phyloP scores from a whole-genome alignment of 2,113 vertebrate genomes.

The Vulpes ferrilata region DNA sequence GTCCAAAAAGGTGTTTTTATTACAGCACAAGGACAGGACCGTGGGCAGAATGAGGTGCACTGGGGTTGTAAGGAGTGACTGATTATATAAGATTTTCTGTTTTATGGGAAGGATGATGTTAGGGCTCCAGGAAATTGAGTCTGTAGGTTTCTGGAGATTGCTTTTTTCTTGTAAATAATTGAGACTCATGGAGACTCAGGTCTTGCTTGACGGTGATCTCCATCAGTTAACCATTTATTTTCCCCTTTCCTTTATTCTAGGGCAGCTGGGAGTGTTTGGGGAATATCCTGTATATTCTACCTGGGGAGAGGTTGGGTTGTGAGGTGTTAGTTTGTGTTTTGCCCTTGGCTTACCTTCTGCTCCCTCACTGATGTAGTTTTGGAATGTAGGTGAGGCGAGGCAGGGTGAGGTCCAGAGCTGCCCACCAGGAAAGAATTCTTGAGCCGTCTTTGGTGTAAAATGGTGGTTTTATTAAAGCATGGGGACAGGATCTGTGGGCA shows the following conservation, averaged over 20 bases:
- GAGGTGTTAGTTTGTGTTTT: neutral
- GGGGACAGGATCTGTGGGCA: too few relatives aligned
- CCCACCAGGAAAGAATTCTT: too few relatives aligned
- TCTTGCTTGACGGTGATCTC: neutral
- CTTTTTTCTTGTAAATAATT: neutral
- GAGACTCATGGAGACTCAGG: neutral
- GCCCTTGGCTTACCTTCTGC: too few relatives aligned
- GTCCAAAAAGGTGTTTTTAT: neutral
- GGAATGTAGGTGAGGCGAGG: too few relatives aligned
- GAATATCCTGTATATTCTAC: neutral
- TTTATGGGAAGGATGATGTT: neutral
- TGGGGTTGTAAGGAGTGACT: neutral
- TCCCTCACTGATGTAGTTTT: too few relatives aligned
- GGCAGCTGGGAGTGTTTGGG: neutral
- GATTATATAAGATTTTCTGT: neutral
- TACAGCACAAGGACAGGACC: neutral
- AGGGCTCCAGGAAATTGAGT: neutral
- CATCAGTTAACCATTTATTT: neutral
- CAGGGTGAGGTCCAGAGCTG: too few relatives aligned
- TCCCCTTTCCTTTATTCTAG: neutral
- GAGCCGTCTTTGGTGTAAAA: too few relatives aligned
- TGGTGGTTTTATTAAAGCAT: too few relatives aligned
- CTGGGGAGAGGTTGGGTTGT: neutral
- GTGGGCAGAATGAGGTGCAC: neutral
- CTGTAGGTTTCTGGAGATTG: neutral